Base-by-base conservation (phyloP, 2,113 vertebrate genomes). In the Austrofundulus limnaeus region DNA sequence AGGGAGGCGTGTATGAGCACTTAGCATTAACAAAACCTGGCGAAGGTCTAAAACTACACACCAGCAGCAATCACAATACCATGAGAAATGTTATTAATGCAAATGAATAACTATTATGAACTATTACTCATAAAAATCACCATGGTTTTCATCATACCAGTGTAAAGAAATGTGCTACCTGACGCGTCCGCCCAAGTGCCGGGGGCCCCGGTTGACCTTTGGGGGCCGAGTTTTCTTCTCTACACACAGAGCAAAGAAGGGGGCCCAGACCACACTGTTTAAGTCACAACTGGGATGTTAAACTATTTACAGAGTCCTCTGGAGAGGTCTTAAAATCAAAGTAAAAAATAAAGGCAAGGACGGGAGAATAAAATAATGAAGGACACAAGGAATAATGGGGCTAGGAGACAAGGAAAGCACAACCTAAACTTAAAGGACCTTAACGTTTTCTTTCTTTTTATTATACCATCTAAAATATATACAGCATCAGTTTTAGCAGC, bases 111-210 rank as follows among this genome's bases (percentile, higher is more conserved):
- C 66, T 72, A 80, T 69, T 57, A 78, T 78, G 48, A 86, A 73
- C 45, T 82, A 66, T 61, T 66, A 67, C 61, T 81, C 38, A 81
- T 62, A 83, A 76, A 91, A 80, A 91, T 87, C 70, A 90, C 87
- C 67, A 85, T 82, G 77, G 87, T 81, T 80, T 88, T 80, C 65
- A 89, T 90, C 85, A 91, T 91, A 92, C 91, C 91, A 89, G 88
- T 92, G 88, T 90, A 91, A 90, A 90, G 87, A 92, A 91, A 91
- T 85, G 91, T 87, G 88, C 92, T 92, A 92, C 87, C 89, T 93
- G 85, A 73, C 86, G 70, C 31, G 75, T 84, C 83, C 94, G 85
- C 85, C 83, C 77, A 87, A 87, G 84, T 88, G 75, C 75, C 75
- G 82, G 77, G 83, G 87, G 84, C 93, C 90, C 88, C 88, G 78